A percentile compares a stretch with the other conserved stretches of the same genome.
These are phyloP conservation scores for Catocala nupta DNA, from an alignment of 2,888 invertebrate genomes.

Conservation along the genomic window DNA sequence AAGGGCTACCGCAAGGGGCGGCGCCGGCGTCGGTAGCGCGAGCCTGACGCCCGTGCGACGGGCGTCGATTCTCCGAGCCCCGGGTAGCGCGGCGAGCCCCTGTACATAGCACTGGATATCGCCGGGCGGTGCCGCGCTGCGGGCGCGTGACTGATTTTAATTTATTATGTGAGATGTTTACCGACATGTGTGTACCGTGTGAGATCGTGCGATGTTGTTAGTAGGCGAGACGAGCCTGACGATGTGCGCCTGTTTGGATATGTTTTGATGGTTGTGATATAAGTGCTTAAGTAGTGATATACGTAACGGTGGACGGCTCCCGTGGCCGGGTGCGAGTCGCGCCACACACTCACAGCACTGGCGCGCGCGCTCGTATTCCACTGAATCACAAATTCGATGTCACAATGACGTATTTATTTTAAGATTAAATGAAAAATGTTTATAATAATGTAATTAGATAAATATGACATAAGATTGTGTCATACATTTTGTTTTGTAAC, in stretches of 20 bases:
- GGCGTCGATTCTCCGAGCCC: slow-evolving; percentile 38
- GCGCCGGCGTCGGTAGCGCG: slow-evolving; percentile 81
- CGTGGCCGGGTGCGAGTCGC: neutral
- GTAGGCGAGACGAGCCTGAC: slow-evolving; percentile 4
- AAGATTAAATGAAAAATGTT: neutral
- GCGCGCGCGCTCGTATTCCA: neutral
- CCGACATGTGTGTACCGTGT: neutral
- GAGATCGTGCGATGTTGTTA: too few relatives aligned
- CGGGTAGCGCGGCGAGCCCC: too few relatives aligned
- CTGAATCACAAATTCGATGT: slow-evolving; percentile 1
- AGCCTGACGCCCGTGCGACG: slow-evolving; percentile 55
- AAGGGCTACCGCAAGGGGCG: slow-evolving; percentile 94
- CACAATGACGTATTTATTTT: neutral
- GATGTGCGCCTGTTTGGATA: slow-evolving; percentile 5
- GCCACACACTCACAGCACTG: neutral
- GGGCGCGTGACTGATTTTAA: slow-evolving; percentile 8
- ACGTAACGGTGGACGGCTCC: neutral
- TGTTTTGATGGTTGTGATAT: slow-evolving; percentile 43
- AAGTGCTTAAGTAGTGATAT: slow-evolving; percentile 28
- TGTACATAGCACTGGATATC: slow-evolving; percentile 6
- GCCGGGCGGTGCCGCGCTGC: slow-evolving; percentile 13
- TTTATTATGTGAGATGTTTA: slow-evolving; percentile 4
- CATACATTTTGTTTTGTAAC: neutral
- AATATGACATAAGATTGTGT: neutral
- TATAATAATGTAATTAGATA: neutral